These are phyloP conservation scores for Drosophila picticornis DNA, from an alignment of 2,888 invertebrate species.

Conservation along the genomic window DNA sequence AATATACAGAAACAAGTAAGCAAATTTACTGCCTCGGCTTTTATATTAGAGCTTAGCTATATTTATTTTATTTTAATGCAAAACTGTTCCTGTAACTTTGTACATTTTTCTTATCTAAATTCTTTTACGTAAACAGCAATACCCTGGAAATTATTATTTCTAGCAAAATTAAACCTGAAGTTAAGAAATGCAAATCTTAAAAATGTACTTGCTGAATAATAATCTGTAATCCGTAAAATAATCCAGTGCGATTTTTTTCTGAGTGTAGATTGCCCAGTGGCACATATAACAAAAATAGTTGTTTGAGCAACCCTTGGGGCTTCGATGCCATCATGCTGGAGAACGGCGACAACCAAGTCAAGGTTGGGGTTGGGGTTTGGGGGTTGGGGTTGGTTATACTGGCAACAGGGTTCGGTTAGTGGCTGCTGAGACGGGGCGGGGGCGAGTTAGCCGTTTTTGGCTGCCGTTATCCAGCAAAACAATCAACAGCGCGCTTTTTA, in stretches of 20 bases:
- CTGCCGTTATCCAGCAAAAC: conserved; percentile 78
- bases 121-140: no score
- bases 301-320: conserved; percentile 71
- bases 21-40: no score
- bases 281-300: conserved; percentile 57
- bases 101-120: no score
- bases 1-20: no score
- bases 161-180: no score
- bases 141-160: no score
- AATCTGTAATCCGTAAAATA: not conserved
- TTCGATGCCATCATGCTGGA: conserved; percentile 48
- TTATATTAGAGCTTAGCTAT: no score
- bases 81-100: no score
- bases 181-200: no score
- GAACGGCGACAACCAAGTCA: conserved; percentile 70
- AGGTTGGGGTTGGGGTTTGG: not conserved
- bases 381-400: conserved; percentile 11
- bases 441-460: conserved; percentile 18
- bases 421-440: not conserved
- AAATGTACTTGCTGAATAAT: not conserved
- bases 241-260: not conserved
- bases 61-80: no score
- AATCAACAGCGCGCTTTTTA: conserved; percentile 80
- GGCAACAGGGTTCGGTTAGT: conserved; percentile 61
- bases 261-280: conserved; percentile 63